Evolutionary conservation across 2,888 invertebrate species (phyloP).

Genomic region (Osmoderma eremita): DNA sequence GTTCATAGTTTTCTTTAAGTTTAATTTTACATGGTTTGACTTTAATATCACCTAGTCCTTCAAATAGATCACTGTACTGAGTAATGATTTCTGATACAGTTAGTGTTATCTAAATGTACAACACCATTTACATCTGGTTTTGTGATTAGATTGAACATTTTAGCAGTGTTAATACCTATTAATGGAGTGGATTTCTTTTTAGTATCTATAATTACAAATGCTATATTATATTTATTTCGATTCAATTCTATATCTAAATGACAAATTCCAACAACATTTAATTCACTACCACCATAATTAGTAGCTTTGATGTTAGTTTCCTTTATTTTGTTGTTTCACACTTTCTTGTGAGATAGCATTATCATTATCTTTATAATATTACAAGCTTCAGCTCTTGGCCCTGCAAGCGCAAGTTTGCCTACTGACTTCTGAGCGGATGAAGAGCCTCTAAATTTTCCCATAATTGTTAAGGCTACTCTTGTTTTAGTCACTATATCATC

Average conservation of each 20-base stretch:
- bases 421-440: too few species aligned
- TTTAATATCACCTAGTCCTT: slow-evolving; percentile 47
- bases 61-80: slow-evolving; percentile 43
- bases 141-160: not conserved
- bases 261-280: not conserved
- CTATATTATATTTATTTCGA: not conserved
- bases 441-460: too few species aligned
- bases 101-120: not conserved
- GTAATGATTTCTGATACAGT: slow-evolving; percentile 24
- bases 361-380: too few species aligned
- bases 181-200: not conserved
- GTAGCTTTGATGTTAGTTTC: not conserved
- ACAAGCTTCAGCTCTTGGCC: too few species aligned
- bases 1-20: slow-evolving; percentile 9
- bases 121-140: not conserved
- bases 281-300: not conserved
- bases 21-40: slow-evolving; percentile 35
- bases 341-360: too few species aligned
- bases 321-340: too few species aligned
- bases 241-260: not conserved
- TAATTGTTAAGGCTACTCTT: too few species aligned
- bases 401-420: too few species aligned
- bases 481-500: too few species aligned
- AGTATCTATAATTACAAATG: not conserved
- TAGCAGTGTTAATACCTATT: not conserved